Evolutionary conservation across 2,888 invertebrate species (phyloP).

Genomic region (Noctua comes): DNA sequence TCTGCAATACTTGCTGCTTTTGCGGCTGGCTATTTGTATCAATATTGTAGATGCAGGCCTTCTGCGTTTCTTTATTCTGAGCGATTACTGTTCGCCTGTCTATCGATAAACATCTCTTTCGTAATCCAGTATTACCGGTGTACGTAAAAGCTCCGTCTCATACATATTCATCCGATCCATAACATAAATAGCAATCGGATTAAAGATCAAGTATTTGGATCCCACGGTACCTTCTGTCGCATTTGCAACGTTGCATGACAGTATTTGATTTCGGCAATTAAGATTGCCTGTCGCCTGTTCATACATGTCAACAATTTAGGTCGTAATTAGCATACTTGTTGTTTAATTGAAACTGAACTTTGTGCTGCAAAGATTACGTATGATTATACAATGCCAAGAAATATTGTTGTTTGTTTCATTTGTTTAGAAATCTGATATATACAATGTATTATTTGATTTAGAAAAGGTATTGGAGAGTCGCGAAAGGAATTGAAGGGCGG

Average conservation of each 20-base stretch:
- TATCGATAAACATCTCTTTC: slow-evolving; percentile 61
- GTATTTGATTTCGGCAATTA: slow-evolving; percentile 65
- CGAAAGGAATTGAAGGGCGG: slow-evolving; percentile 52
- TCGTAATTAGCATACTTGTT: slow-evolving; percentile 61
- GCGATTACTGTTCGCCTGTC: slow-evolving; percentile 30
- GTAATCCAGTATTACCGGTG: slow-evolving; percentile 57
- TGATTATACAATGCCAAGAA: slow-evolving; percentile 35
- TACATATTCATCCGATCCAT: slow-evolving; percentile 70
- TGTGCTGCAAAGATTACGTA: slow-evolving; percentile 44
- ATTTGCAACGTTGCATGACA: slow-evolving; percentile 54
- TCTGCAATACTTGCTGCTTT: background rate
- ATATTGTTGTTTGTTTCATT: slow-evolving; percentile 10
- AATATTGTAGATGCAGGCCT: background rate
- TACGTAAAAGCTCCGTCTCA: slow-evolving; percentile 60
- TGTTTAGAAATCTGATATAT: slow-evolving; percentile 45
- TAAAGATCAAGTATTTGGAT: slow-evolving; percentile 57
- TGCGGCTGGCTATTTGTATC: background rate
- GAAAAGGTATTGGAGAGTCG: slow-evolving; percentile 39
- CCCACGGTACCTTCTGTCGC: slow-evolving; percentile 57
- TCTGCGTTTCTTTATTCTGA: slow-evolving; percentile 24
- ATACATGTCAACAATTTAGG: slow-evolving; percentile 60
- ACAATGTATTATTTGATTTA: slow-evolving; percentile 48
- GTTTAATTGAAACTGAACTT: slow-evolving; percentile 54
- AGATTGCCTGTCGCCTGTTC: slow-evolving; percentile 53
- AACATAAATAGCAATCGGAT: slow-evolving; percentile 66